Conservation (phyloP, 92 coral and sea anemone species). For the Anthopleura xanthogrammica region DNA sequence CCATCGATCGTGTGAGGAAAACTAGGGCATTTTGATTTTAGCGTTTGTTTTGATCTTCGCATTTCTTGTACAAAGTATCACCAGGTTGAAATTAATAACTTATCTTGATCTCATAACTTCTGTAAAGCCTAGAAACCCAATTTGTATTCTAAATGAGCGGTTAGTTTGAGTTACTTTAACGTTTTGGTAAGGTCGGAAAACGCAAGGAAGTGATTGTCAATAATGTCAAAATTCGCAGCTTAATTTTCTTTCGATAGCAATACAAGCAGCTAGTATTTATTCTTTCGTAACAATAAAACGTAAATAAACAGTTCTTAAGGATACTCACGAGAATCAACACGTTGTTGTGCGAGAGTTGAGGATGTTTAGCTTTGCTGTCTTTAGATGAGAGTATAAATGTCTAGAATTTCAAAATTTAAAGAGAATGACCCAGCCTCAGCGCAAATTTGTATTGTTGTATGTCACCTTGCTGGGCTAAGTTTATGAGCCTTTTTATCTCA, state of each 20-base stretch:
- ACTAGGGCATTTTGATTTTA: not conserved
- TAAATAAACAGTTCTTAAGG: not conserved
- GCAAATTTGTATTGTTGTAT: too few relatives aligned
- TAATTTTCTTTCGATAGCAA: not conserved
- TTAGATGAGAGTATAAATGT: too few relatives aligned
- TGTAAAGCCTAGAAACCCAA: not conserved
- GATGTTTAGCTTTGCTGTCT: not conserved
- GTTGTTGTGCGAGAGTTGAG: not conserved
- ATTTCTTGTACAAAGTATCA: not conserved
- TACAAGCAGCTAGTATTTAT: not conserved
- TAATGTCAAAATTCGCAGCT: not conserved
- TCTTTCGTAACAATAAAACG: not conserved
- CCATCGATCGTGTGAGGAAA: not conserved
- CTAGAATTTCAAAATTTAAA: too few relatives aligned
- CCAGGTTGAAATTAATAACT: not conserved
- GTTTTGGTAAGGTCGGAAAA: not conserved
- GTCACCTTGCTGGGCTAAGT: too few relatives aligned
- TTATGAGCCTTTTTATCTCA: too few relatives aligned
- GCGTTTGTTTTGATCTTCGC: slow-evolving; percentile 1
- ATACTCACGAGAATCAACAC: not conserved
- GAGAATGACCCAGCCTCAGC: too few relatives aligned
- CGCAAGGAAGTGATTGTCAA: not conserved
- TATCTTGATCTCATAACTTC: not conserved
- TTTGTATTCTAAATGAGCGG: not conserved
- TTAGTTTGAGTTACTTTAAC: not conserved